These are phyloP conservation scores for Cyphomyrmex costatus DNA, from an alignment of 1,140 invertebrate species.

Conservation along the genomic window DNA sequence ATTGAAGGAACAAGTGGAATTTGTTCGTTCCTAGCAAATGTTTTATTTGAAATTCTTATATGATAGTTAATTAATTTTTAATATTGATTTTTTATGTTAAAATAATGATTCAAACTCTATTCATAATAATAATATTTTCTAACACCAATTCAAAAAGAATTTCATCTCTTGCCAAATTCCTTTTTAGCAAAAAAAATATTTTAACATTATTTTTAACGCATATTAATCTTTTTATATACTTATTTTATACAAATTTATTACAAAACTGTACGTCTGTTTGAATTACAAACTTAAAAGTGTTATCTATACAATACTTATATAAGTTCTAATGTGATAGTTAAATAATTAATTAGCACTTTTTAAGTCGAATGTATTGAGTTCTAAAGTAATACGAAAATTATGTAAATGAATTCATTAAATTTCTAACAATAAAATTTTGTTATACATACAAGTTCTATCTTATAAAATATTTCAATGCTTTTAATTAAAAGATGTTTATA, in stretches of 20 bases:
- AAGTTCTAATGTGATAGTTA: neutral
- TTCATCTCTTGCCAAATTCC: neutral
- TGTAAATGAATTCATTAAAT: neutral
- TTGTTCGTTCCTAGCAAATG: neutral
- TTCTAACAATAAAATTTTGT: neutral
- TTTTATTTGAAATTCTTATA: neutral
- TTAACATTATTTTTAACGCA: neutral
- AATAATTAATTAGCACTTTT: neutral
- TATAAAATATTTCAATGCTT: neutral
- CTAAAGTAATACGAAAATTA: neutral
- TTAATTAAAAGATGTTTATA: no score
- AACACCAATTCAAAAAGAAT: neutral
- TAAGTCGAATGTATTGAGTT: neutral
- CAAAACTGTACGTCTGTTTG: conserved; percentile 10
- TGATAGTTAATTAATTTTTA: conserved; percentile 3
- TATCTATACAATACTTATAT: no score
- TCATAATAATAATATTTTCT: neutral
- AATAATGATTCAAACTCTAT: neutral
- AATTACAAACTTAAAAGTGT: neutral
- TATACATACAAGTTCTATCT: neutral
- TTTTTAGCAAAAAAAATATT: neutral
- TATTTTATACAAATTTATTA: neutral
- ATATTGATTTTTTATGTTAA: neutral
- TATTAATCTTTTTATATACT: neutral
- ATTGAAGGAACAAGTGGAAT: neutral